Conservation (phyloP, 1,140 invertebrate species). For the Aphelenchoides besseyi region DNA sequence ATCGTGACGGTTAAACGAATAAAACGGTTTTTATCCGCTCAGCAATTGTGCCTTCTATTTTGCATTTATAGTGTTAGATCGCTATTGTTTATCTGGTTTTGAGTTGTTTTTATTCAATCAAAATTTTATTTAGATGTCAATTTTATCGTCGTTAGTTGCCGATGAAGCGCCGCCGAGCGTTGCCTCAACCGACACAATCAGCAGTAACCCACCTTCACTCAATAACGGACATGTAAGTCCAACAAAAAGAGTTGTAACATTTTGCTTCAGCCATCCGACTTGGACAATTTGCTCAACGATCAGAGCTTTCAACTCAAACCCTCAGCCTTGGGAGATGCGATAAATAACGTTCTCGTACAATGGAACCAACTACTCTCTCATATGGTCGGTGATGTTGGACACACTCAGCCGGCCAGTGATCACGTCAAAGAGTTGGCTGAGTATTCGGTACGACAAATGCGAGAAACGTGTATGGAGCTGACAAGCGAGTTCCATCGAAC, state of each 20-base stretch:
- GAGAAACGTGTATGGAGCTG: constrained; percentile 33
- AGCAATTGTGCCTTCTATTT: background rate
- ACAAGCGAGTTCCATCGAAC: constrained; percentile 32
- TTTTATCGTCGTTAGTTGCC: background rate
- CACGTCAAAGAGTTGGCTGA: constrained; percentile 45
- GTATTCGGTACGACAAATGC: constrained; percentile 36
- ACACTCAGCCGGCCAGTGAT: constrained; percentile 31
- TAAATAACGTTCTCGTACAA: constrained; percentile 36
- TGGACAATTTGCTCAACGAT: constrained; percentile 19
- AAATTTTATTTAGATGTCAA: background rate
- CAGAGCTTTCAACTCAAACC: background rate
- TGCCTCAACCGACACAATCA: background rate
- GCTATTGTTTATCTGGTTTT: background rate
- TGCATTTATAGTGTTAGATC: background rate
- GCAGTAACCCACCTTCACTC: background rate
- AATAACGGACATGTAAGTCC: background rate
- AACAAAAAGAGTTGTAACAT: background rate
- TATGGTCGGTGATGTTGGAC: constrained; percentile 26
- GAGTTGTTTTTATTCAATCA: background rate
- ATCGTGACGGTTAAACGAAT: background rate
- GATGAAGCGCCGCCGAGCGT: background rate
- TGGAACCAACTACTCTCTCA: constrained; percentile 40
- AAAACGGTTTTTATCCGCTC: background rate
- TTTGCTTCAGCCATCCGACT: background rate
- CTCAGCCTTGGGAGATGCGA: constrained; percentile 23